phyloP scores from a whole-genome alignment of 1,140 invertebrate genomes.

The Lithobius niger region DNA sequence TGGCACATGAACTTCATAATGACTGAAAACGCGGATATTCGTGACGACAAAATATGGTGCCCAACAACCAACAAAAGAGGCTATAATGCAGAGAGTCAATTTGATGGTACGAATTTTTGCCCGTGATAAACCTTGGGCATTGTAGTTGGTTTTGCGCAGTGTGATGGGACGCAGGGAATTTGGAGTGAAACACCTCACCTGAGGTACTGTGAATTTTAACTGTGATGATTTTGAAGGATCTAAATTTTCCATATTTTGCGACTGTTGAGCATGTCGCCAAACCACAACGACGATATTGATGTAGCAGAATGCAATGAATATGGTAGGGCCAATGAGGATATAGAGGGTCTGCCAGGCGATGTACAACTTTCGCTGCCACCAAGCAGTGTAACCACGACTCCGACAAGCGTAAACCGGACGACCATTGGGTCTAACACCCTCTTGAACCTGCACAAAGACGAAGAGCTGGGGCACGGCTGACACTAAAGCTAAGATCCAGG shows the following conservation, averaged over 20 bases:
- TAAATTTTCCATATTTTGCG: neutral
- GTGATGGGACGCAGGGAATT: constrained; percentile 13
- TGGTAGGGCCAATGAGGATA: constrained; percentile 31
- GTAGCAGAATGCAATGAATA: constrained; percentile 34
- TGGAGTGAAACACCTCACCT: constrained; percentile 7
- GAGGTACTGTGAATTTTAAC: neutral
- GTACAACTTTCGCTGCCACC: constrained; percentile 35
- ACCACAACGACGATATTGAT: constrained; percentile 33
- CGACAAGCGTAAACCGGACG: constrained; percentile 25
- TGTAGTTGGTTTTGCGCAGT: constrained; percentile 19
- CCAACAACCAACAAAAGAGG: constrained; percentile 35
- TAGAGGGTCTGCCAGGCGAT: constrained; percentile 33
- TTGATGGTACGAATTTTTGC: constrained; percentile 35
- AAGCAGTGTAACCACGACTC: constrained; percentile 32
- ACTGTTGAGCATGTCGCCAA: constrained; percentile 24
- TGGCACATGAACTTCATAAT: constrained; percentile 29
- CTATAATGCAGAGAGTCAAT: constrained; percentile 33
- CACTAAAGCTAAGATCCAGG: constrained; percentile 35
- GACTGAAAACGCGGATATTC: constrained; percentile 32
- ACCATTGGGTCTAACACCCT: constrained; percentile 20
- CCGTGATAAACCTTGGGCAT: constrained; percentile 19
- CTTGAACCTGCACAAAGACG: constrained; percentile 33
- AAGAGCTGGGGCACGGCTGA: constrained; percentile 35
- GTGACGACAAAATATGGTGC: constrained; percentile 34
- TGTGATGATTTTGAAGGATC: neutral